Conservation (phyloP, 2,797 vertebrate species). For the Sebastes itinus region DNA sequence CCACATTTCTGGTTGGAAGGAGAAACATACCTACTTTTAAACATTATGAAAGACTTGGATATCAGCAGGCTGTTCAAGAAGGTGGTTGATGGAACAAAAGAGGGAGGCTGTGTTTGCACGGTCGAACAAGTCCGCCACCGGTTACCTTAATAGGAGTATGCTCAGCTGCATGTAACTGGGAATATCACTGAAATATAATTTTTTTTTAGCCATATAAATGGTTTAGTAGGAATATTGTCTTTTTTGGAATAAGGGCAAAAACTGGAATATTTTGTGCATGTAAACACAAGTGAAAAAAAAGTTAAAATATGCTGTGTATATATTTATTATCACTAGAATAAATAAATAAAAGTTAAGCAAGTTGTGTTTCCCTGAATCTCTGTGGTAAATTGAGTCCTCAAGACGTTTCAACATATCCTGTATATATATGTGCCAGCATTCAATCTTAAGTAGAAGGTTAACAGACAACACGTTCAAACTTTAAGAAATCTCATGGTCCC, state of each 20-base stretch:
- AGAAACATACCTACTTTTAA: background rate
- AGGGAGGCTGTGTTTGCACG: background rate
- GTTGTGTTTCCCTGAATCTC: background rate
- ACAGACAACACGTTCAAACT: background rate
- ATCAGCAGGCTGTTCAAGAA: background rate
- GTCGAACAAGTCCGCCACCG: background rate
- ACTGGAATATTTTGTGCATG: too few species aligned
- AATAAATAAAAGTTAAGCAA: background rate
- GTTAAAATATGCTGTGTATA: background rate
- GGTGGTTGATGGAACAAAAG: background rate
- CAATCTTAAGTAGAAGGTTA: conserved; percentile 12
- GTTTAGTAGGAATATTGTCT: background rate
- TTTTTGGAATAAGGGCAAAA: background rate
- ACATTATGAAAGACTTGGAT: background rate
- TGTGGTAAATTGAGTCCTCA: background rate
- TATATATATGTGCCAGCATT: background rate
- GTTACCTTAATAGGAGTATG: background rate
- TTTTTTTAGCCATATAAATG: background rate
- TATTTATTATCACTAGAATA: background rate
- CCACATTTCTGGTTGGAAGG: accelerated
- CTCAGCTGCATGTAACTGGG: background rate
- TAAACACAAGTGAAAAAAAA: background rate
- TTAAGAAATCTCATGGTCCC: background rate
- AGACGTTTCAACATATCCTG: background rate
- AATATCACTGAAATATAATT: background rate